phyloP scores from a whole-genome alignment of 1,140 invertebrate genomes.

The Zaprionus taronus region DNA sequence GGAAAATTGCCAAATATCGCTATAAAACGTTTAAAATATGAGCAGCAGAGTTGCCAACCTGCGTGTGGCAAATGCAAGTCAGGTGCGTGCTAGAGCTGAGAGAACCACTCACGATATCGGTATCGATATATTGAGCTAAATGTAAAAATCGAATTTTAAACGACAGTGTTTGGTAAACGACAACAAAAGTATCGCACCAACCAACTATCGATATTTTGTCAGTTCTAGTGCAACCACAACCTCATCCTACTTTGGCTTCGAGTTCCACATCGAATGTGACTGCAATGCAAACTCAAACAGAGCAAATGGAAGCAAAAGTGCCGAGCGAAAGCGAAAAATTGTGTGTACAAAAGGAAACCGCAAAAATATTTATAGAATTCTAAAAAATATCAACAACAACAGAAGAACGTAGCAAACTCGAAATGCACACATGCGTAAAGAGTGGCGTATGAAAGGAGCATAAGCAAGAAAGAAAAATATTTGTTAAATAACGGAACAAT shows the following conservation, averaged over 20 bases:
- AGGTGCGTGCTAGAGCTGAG: not conserved
- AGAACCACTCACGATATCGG: no score
- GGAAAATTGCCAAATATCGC: constrained; percentile 3
- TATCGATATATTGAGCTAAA: not conserved
- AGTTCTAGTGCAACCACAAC: not conserved
- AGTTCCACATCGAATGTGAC: constrained; percentile 37
- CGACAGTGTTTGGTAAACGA: not conserved
- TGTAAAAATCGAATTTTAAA: not conserved
- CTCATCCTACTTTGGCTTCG: not conserved
- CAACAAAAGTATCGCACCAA: not conserved
- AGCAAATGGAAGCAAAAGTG: constrained; percentile 4
- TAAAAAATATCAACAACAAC: constrained; percentile 42
- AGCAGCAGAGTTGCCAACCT: not conserved
- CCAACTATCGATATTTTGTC: not conserved
- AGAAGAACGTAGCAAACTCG: constrained; percentile 59
- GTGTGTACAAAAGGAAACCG: constrained; percentile 49
- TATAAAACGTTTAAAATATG: constrained; percentile 33
- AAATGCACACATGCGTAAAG: constrained; percentile 78
- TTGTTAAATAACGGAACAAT: not conserved
- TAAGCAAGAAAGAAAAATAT: not conserved
- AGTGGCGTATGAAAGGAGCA: constrained; percentile 42
- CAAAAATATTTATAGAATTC: constrained; percentile 78
- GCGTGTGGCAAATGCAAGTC: constrained; percentile 32
- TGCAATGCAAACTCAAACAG: constrained; percentile 62
- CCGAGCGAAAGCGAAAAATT: constrained; percentile 19